Percentiles rank a stretch among this genome's conserved stretches.
Conservation (phyloP, 2,888 invertebrate species). For the Pandemis cinnamomeana region DNA sequence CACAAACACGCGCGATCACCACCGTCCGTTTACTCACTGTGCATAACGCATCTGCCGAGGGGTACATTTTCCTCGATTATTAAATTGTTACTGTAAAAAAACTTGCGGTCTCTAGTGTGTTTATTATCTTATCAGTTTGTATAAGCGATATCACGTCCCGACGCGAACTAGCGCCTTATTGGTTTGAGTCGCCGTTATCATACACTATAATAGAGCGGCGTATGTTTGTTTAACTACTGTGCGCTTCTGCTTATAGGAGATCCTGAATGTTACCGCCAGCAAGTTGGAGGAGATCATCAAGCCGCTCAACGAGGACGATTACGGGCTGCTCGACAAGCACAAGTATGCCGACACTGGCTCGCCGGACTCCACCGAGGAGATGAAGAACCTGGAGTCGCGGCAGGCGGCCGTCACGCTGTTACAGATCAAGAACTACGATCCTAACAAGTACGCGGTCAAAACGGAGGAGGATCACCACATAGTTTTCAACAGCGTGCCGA, state of each 20-base stretch:
- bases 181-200: constrained; percentile 72
- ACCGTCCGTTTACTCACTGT: constrained; percentile 68
- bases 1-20: constrained; percentile 51
- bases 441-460: constrained; percentile 76
- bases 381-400: constrained; percentile 81
- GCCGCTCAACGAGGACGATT: constrained; percentile 72
- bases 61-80: constrained; percentile 74
- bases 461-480: constrained; percentile 81
- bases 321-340: constrained; percentile 66
- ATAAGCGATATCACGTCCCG: constrained; percentile 70
- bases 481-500: constrained; percentile 84
- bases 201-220: constrained; percentile 60
- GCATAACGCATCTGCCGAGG: constrained; percentile 53
- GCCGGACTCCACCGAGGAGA: constrained; percentile 81
- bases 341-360: constrained; percentile 77
- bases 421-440: constrained; percentile 82
- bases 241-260: constrained; percentile 82
- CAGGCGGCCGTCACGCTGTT: constrained; percentile 81
- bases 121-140: constrained; percentile 76
- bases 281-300: constrained; percentile 85
- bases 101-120: constrained; percentile 63
- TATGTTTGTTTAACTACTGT: constrained; percentile 62
- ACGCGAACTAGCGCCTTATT: constrained; percentile 72
- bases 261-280: constrained; percentile 83
- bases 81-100: constrained; percentile 70